Evolutionary conservation across 2,113 vertebrate genomes (phyloP).

Genomic region (Eudyptes chrysolophus): DNA sequence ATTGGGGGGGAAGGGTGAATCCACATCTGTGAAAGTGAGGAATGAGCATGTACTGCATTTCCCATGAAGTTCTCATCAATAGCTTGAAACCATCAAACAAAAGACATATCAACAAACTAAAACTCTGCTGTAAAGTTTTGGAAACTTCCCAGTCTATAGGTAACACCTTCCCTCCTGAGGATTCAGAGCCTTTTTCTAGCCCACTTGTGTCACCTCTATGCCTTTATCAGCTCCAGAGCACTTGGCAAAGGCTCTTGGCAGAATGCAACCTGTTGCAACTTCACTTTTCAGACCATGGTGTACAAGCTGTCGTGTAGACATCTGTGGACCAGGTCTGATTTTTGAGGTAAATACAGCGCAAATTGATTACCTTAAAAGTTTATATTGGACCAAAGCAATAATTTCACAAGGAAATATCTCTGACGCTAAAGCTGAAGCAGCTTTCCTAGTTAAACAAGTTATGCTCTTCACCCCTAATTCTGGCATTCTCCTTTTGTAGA

Average conservation of each 20-base stretch:
- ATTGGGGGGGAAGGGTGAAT: neutral
- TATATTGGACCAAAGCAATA: conserved; percentile 55
- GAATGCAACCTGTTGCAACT: neutral
- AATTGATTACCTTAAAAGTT: neutral
- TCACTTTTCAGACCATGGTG: neutral
- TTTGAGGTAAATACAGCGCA: neutral
- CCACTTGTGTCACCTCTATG: conserved; percentile 34
- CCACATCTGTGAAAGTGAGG: neutral
- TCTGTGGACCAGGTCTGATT: neutral
- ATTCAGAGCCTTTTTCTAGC: neutral
- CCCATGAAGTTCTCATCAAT: neutral
- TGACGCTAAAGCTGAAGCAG: conserved; percentile 15
- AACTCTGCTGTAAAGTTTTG: neutral
- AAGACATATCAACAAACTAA: neutral
- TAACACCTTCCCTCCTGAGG: neutral
- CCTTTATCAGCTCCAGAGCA: conserved; percentile 41
- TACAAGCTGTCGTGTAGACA: neutral
- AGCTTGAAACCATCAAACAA: neutral
- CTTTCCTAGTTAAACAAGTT: neutral
- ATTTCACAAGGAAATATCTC: neutral
- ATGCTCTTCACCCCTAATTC: neutral
- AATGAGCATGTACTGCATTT: neutral
- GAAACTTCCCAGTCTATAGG: neutral
- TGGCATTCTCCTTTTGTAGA: neutral
- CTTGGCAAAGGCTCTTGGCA: conserved; percentile 23